phyloP scores from a whole-genome alignment of 2,113 vertebrate genomes.

The Haemorhous mexicanus region DNA sequence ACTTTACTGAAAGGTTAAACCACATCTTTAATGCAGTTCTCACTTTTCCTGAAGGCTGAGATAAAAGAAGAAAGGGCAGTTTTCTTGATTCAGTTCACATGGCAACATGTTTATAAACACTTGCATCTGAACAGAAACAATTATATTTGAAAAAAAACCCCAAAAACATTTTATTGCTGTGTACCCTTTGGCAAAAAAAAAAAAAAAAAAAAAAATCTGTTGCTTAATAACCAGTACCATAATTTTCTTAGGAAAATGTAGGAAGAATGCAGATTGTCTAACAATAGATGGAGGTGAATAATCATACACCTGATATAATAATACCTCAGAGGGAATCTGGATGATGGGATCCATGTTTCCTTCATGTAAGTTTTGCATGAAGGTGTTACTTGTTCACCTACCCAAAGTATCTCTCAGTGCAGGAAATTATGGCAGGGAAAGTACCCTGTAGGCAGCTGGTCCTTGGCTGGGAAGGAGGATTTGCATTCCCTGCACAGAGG shows the following conservation, averaged over 20 bases:
- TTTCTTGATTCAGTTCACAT: slow-evolving; percentile 12
- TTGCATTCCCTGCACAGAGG: background rate
- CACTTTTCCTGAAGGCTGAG: background rate
- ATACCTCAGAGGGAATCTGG: background rate
- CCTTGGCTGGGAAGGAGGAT: background rate
- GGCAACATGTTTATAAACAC: background rate
- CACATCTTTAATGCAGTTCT: background rate
- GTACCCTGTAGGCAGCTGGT: background rate
- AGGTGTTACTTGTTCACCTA: background rate
- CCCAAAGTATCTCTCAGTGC: background rate
- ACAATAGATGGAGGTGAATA: background rate
- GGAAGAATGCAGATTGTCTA: background rate
- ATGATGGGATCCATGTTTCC: background rate
- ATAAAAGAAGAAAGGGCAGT: slow-evolving; percentile 19
- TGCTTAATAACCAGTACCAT: background rate
- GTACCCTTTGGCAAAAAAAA: background rate
- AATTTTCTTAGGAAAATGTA: background rate
- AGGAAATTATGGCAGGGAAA: background rate
- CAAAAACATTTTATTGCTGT: background rate
- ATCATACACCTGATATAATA: background rate
- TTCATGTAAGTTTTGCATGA: background rate
- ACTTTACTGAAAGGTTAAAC: background rate
- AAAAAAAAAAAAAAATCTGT: background rate
- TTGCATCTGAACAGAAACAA: background rate
- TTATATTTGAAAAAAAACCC: background rate